These are phyloP conservation scores for Propithecus coquereli DNA, from an alignment of 2,113 vertebrate genomes.

Conservation along the genomic window DNA sequence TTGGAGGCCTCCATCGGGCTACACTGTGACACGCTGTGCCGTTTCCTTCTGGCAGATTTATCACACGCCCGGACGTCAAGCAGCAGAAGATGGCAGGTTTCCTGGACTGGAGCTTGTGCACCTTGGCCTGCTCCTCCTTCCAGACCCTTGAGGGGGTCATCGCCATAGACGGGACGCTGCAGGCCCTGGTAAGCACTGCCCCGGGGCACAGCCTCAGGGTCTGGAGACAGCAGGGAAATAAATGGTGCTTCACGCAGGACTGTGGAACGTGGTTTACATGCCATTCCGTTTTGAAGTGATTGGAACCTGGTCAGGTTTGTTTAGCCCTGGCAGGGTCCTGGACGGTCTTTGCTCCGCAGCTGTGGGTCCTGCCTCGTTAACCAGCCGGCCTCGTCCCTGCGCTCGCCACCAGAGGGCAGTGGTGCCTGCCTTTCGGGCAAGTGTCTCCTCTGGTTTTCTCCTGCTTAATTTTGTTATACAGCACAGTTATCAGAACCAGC, in stretches of 20 bases:
- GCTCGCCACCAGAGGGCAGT: conserved; percentile 47
- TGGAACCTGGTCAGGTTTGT: not conserved
- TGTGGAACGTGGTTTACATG: not conserved
- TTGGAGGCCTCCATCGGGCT: not conserved
- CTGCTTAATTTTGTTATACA: not conserved
- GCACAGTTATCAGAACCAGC: not conserved
- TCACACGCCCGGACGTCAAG: conserved; percentile 94
- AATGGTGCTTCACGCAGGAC: not conserved
- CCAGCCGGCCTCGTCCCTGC: not conserved
- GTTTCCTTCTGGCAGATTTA: conserved; percentile 84
- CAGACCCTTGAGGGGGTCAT: conserved; percentile 86
- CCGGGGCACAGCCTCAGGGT: not conserved
- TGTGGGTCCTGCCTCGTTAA: no score
- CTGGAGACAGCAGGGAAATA: not conserved
- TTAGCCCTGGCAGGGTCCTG: not conserved
- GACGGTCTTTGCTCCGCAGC: not conserved
- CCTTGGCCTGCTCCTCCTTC: conserved; percentile 85
- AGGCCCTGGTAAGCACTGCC: conserved; percentile 90
- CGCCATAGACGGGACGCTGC: conserved; percentile 90
- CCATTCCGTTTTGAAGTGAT: not conserved
- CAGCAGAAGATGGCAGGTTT: conserved; percentile 90
- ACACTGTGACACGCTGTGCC: not conserved
- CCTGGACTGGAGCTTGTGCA: conserved; percentile 92
- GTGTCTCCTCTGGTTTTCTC: not conserved
- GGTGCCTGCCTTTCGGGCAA: not conserved